Percentiles rank a stretch among this genome's conserved stretches.
Evolutionary conservation across 2,888 invertebrate genomes (phyloP).

Genomic region (Aphidoletes aphidimyza): DNA sequence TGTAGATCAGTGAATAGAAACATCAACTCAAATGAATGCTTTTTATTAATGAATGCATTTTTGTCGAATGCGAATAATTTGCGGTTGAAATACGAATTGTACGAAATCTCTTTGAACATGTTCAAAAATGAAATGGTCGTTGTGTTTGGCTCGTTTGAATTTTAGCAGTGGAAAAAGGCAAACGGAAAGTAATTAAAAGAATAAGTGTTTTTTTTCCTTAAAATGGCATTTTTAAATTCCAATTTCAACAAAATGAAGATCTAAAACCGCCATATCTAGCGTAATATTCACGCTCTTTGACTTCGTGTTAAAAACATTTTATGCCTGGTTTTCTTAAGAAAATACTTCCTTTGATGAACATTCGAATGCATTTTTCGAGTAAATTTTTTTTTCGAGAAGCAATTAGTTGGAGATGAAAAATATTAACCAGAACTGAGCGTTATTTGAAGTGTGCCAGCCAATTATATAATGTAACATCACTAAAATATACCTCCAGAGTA

Average conservation of each 20-base stretch:
- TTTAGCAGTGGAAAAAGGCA: too few relatives aligned
- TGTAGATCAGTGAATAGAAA: too few relatives aligned
- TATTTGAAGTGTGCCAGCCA: slow-evolving; percentile 1
- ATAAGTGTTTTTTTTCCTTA: background rate
- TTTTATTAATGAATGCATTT: too few relatives aligned
- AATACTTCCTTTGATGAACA: background rate
- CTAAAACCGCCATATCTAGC: background rate
- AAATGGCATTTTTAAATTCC: background rate
- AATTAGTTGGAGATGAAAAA: slow-evolving; percentile 5
- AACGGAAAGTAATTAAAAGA: too few relatives aligned
- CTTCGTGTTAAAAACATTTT: background rate
- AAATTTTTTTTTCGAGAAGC: background rate
- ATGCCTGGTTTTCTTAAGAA: too few relatives aligned
- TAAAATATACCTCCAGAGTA: background rate
- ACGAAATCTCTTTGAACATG: too few relatives aligned
- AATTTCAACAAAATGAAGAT: background rate
- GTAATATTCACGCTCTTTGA: slow-evolving; percentile 22
- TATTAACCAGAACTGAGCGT: background rate
- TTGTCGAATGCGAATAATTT: too few relatives aligned
- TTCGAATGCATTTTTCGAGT: background rate
- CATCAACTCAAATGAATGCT: too few relatives aligned
- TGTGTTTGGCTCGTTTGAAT: too few relatives aligned
- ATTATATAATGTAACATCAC: slow-evolving; percentile 26
- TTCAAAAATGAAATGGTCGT: too few relatives aligned
- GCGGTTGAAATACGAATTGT: too few relatives aligned